Evolutionary conservation across 2,113 vertebrate genomes (phyloP), one percentile per base, ranked within the genome.

Genomic region (Calidris pygmaea): DNA sequence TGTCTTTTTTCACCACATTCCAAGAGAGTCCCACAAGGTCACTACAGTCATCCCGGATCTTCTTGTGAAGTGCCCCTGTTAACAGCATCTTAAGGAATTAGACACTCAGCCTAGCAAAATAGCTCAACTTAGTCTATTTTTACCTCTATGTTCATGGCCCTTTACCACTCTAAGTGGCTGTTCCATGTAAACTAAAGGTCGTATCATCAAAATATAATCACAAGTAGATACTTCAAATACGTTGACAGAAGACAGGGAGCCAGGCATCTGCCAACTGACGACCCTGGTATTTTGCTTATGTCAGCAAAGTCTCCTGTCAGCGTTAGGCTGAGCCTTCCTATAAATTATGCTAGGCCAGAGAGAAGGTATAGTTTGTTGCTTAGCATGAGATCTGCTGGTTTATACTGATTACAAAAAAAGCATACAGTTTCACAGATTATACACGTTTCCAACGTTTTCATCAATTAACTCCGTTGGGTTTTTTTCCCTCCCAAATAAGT

Each of bases 71-170:
- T 47, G 63, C 9, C 30, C 53, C 83, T 39, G 6, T 48, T 52
- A 77, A 63, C 22, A 90, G 35, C 0, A 2, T 75, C 60, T 92
- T 50, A 34, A 83, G 23, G 47, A 71, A 82, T 60, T 37, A 71
- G 37, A 78, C 24, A 63, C 12, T 24, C 37, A 50, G 56, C 14
- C 78, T 41, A 89, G 66, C 35, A 84, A 81, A 91, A 78, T 2
- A 83, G 65, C 26, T 52, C 60, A 72, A 14, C 27, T 67, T 79
- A 87, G 55, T 34, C 50, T 91, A 55, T 48, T 93, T 91, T 67
- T 87, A 66, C 32, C 41, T 84, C 29, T 60, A 8, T 6, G 15
- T 52, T 56, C 53, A 63, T 1, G 2, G 58, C 30, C 56, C 50
- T 78, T 77, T 24, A 84, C 59, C 32, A 47, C n/a, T 73, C 24